These are phyloP conservation scores for Drosophila pectinifera DNA, from an alignment of 1,140 invertebrate species.

Conservation along the genomic window DNA sequence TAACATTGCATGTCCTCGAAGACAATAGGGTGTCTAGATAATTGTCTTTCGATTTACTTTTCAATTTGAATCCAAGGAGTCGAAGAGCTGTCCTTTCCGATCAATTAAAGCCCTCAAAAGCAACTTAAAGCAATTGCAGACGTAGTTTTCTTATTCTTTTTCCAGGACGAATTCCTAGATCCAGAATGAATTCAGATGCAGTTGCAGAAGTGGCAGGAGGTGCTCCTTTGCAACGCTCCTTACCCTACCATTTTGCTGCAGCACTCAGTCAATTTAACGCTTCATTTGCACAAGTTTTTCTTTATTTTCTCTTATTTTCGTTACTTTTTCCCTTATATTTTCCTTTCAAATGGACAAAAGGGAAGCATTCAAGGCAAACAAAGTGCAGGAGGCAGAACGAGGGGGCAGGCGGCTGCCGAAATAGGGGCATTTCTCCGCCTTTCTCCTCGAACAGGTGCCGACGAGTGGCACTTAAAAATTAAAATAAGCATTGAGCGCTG, in stretches of 20 bases:
- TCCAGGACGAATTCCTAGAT: slow-evolving; percentile 4
- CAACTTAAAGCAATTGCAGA: slow-evolving; percentile 12
- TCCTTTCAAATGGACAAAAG: slow-evolving; percentile 40
- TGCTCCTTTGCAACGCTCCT: background rate
- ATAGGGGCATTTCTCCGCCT: slow-evolving; percentile 10
- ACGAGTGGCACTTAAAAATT: slow-evolving; percentile 49
- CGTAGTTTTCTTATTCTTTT: slow-evolving; percentile 3
- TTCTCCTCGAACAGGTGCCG: slow-evolving; percentile 27
- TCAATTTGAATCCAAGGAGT: background rate
- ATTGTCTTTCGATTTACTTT: slow-evolving; percentile 10
- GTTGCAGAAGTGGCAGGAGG: slow-evolving; percentile 39
- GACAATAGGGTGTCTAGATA: background rate
- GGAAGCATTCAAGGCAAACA: slow-evolving; percentile 43
- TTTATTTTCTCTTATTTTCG: slow-evolving; percentile 9
- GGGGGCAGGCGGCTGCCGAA: slow-evolving; percentile 6
- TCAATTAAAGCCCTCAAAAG: slow-evolving; percentile 33
- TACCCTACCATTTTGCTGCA: background rate
- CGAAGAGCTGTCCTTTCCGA: background rate
- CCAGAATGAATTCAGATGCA: slow-evolving; percentile 33
- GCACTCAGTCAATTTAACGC: slow-evolving; percentile 71
- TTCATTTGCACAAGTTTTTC: slow-evolving; percentile 68
- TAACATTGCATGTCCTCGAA: background rate
- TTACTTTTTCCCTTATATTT: slow-evolving; percentile 20
- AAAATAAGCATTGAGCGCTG: slow-evolving; percentile 33
- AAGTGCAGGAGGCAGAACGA: slow-evolving; percentile 6